Evolutionary conservation across 2,888 invertebrate species (phyloP).

Genomic region (Drosophila nr. perissopoda): DNA sequence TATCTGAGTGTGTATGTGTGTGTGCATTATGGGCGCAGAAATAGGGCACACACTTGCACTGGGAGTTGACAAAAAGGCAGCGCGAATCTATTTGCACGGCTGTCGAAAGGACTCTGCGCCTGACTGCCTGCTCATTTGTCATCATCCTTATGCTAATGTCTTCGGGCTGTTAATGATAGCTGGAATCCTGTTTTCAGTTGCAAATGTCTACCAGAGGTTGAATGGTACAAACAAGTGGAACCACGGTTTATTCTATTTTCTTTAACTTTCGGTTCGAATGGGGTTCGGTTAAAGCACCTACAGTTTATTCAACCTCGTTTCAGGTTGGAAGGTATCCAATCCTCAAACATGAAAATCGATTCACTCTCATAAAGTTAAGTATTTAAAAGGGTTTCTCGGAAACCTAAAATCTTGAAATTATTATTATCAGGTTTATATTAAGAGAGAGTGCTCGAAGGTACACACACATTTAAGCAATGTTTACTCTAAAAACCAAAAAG

Average conservation of each 20-base stretch:
- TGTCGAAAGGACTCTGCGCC: conserved; percentile 47
- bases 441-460: background rate
- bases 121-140: conserved; percentile 67
- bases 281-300: background rate
- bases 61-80: conserved; percentile 37
- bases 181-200: background rate
- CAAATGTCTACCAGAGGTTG: conserved; percentile 6
- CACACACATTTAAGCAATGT: background rate
- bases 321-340: background rate
- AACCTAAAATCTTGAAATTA: background rate
- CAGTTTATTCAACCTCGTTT: background rate
- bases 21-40: conserved; percentile 56
- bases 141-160: conserved; percentile 73
- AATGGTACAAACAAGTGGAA: conserved; percentile 6
- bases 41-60: conserved; percentile 66
- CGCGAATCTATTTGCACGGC: conserved; percentile 47
- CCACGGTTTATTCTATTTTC: background rate
- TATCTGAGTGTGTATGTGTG: conserved; percentile 28
- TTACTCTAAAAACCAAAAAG: background rate
- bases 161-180: conserved; percentile 55
- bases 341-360: background rate
- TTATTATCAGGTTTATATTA: background rate
- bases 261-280: background rate
- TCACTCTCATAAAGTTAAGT: background rate
- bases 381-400: background rate